Base-by-base conservation (phyloP, 2,113 vertebrate genomes). In the Saccopteryx bilineata region DNA sequence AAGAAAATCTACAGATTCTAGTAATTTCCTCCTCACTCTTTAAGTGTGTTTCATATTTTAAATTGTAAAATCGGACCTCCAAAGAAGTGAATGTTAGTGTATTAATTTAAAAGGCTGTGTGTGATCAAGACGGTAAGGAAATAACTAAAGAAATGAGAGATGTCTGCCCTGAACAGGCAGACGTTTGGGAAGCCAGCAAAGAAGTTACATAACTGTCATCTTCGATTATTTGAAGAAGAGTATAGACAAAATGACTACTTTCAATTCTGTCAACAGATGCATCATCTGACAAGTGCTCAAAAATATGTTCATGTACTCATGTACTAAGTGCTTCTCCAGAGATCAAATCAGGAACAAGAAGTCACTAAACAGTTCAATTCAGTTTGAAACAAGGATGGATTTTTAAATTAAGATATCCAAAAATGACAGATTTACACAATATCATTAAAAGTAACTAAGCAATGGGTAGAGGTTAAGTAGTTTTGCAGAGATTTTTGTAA, bases 101-200 rank as follows among this genome's bases (percentile, higher is more conserved):
- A 48, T 60, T 94, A 78, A 79, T 94, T 93, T 90, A 68, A 66
- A 71, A 96, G 82, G 63, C 2, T 13, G 31, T 58, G 19, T 92
- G 56, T 58, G 19, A 83, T 74, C 76, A 87, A 50, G 60, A 86
- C 60, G 61, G 72, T 87, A 84, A 91, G 39, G 88, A 95, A 91
- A 50, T 90, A 96, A 92, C 31, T 58, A n/a, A 76, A 91, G 19
- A 95, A 69, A 87, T 21, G 26, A 96, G 33, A 28, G 21, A 54
- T 56, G n/a, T 68, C 24, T 56, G 83, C 46, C 33, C 60, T 68
- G 23, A 91, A 90, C 1, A 86, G 39, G 72, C 9, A 92, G 56
- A 82, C 2, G 60, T 23, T 54, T 19, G 31, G 66, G 50, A 86
- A 90, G 58, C 10, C 9, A 50, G 68, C n/a, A 82, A 56, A 33